phyloP scores from a whole-genome alignment of 92 coral and sea anemone species.

The Zoanthus sansibaricus region DNA sequence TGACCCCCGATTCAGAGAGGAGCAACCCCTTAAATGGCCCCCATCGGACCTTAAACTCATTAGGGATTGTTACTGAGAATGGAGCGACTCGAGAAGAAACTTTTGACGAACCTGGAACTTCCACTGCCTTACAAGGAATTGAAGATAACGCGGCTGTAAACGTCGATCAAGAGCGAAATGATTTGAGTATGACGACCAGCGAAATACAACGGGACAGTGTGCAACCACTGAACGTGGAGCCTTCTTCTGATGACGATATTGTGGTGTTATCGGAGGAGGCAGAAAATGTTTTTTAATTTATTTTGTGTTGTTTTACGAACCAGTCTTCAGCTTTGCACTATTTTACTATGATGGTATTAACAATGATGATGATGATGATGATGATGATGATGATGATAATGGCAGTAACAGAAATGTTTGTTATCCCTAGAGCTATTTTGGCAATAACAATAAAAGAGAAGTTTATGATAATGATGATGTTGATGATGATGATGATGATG shows the following conservation, averaged over 20 bases:
- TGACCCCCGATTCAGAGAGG: constrained; percentile 86
- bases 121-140: constrained; percentile 31
- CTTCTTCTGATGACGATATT: constrained; percentile 88
- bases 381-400: not conserved
- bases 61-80: constrained; percentile 18
- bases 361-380: not conserved
- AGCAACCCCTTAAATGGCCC: constrained; percentile 71
- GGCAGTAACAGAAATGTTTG: no score
- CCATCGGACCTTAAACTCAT: constrained; percentile 19
- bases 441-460: no score
- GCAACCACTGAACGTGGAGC: constrained; percentile 66
- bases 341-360: not conserved
- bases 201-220: constrained; percentile 22
- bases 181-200: constrained; percentile 60
- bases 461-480: no score
- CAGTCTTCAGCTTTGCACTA: not conserved
- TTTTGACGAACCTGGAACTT: constrained; percentile 31
- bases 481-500: no score
- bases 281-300: constrained; percentile 77
- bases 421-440: no score
- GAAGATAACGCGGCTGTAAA: constrained; percentile 29
- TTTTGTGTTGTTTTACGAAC: not conserved
- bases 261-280: constrained; percentile 91
- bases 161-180: constrained; percentile 61
- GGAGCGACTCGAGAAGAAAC: constrained; percentile 16